phyloP scores from a whole-genome alignment of 2,888 invertebrate genomes.

The Teinopalpus imperialis region DNA sequence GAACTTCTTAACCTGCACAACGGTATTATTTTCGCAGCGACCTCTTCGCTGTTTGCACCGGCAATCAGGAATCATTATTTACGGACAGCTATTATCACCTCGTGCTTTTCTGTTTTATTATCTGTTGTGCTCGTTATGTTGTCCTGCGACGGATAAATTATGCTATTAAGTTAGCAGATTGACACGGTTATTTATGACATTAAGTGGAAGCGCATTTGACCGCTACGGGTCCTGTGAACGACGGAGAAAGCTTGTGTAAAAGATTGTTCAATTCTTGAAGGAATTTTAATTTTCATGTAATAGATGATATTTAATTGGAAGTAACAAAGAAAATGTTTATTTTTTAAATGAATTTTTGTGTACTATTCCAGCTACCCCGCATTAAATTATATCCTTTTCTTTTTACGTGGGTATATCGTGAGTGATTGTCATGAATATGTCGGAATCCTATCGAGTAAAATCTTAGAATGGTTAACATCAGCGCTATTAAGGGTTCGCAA shows the following conservation, averaged over 20 bases:
- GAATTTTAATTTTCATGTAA: too few relatives aligned
- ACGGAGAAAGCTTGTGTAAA: background rate
- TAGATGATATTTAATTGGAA: too few relatives aligned
- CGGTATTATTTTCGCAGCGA: slow-evolving; percentile 47
- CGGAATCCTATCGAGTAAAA: too few relatives aligned
- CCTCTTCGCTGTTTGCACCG: slow-evolving; percentile 64
- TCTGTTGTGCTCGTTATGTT: slow-evolving; percentile 79
- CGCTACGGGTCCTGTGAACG: slow-evolving; percentile 46
- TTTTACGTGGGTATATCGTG: too few relatives aligned
- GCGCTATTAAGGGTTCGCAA: too few relatives aligned
- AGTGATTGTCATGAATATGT: too few relatives aligned
- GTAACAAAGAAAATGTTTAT: too few relatives aligned
- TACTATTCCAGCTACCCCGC: too few relatives aligned
- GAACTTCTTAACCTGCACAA: slow-evolving; percentile 15
- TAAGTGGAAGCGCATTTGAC: slow-evolving; percentile 68
- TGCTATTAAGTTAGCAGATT: slow-evolving; percentile 82
- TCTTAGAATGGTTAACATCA: too few relatives aligned
- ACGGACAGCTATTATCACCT: slow-evolving; percentile 80
- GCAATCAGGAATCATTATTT: slow-evolving; percentile 81
- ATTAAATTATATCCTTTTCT: too few relatives aligned
- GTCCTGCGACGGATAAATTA: slow-evolving; percentile 79
- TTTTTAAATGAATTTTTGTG: too few relatives aligned
- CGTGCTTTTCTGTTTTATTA: slow-evolving; percentile 81
- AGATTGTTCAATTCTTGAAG: too few relatives aligned
- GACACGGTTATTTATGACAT: slow-evolving; percentile 81